phyloP scores from a whole-genome alignment of 2,888 invertebrate species.

The Elegia similella region DNA sequence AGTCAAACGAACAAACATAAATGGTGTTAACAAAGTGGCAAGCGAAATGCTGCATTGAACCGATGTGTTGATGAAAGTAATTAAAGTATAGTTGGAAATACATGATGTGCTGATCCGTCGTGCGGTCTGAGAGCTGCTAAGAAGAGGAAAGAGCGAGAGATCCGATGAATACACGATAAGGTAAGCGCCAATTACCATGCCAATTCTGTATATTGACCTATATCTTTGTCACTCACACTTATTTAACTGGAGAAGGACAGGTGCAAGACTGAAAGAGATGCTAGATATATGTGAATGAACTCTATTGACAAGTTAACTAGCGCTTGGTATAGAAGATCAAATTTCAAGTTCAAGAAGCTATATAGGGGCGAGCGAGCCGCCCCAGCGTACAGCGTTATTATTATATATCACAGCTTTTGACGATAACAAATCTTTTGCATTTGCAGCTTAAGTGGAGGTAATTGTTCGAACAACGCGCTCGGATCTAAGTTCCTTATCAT shows the following conservation, averaged over 20 bases:
- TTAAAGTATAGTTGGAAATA: constrained; percentile 55
- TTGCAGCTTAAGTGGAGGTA: constrained; percentile 76
- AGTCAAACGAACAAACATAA: constrained; percentile 22
- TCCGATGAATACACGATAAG: constrained; percentile 39
- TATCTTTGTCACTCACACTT: background rate
- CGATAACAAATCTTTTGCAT: constrained; percentile 82
- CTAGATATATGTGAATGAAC: background rate
- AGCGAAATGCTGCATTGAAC: constrained; percentile 27
- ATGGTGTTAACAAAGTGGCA: constrained; percentile 21
- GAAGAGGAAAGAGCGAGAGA: constrained; percentile 32
- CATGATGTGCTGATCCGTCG: constrained; percentile 74
- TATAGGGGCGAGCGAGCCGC: constrained; percentile 61
- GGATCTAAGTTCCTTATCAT: constrained; percentile 21
- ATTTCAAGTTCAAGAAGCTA: constrained; percentile 54
- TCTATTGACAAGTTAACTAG: background rate
- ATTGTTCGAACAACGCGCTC: constrained; percentile 75
- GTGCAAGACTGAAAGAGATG: background rate
- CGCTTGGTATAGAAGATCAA: constrained; percentile 20
- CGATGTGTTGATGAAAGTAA: constrained; percentile 33
- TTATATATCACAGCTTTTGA: constrained; percentile 82
- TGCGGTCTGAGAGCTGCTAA: constrained; percentile 41
- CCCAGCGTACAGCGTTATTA: constrained; percentile 62
- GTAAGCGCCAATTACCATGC: constrained; percentile 14
- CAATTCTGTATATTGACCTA: constrained; percentile 23
- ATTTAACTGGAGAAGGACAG: background rate